phyloP scores from a whole-genome alignment of 2,888 invertebrate species.

The Cephus runcator region DNA sequence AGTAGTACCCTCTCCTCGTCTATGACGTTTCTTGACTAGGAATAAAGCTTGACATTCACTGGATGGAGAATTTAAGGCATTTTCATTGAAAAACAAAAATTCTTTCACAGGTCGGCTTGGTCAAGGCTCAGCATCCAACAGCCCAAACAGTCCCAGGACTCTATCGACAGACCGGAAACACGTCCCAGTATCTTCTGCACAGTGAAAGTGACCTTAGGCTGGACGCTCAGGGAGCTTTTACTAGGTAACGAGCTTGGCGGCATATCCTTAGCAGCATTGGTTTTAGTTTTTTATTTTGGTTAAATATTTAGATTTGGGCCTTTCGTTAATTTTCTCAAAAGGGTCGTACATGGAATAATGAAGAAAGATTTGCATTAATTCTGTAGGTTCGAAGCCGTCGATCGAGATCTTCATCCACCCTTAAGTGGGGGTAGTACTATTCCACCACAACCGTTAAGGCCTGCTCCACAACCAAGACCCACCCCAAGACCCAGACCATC shows the following conservation, averaged over 20 bases:
- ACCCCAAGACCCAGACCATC: conserved; percentile 57
- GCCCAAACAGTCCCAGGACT: conserved; percentile 59
- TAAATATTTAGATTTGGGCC: not conserved
- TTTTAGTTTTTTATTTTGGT: not conserved
- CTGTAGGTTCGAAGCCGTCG: conserved; percentile 59
- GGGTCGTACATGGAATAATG: not conserved
- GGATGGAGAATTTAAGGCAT: not conserved
- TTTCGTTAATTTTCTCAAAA: not conserved
- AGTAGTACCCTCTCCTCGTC: not conserved
- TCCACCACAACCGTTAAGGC: conserved; percentile 75
- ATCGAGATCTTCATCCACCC: conserved; percentile 60
- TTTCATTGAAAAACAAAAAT: not conserved
- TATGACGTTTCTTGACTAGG: not conserved
- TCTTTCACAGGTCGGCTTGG: conserved; percentile 55
- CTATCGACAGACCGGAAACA: conserved; percentile 53
- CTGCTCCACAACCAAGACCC: conserved; percentile 67
- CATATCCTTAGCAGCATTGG: not conserved
- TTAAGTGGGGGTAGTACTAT: conserved; percentile 58
- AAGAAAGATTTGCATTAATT: not conserved
- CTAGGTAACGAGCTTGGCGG: conserved; percentile 42
- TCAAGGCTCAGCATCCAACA: conserved; percentile 61
- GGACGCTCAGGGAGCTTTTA: conserved; percentile 60
- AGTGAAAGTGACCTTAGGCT: conserved; percentile 61
- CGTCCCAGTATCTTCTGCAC: conserved; percentile 57
- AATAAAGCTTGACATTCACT: not conserved